Evolutionary conservation across 1,140 invertebrate genomes (phyloP).

Genomic region (Nebria ingens): DNA sequence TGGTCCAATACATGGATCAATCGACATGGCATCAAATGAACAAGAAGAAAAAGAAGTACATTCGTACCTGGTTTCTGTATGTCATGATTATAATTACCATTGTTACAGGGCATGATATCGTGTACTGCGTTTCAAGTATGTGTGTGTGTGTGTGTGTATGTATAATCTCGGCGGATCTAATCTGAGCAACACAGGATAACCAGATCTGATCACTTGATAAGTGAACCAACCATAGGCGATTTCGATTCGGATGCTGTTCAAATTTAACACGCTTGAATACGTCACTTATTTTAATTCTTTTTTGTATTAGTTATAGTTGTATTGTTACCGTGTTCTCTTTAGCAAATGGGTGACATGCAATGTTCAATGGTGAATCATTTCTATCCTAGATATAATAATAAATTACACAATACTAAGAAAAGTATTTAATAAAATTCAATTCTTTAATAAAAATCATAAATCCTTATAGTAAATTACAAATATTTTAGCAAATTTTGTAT

Average conservation of each 20-base stretch:
- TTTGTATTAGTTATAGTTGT: no score
- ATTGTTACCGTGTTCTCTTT: neutral
- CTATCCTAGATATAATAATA: no score
- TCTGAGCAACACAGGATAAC: slow-evolving; percentile 3
- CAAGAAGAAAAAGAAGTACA: neutral
- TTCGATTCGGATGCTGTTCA: slow-evolving; percentile 5
- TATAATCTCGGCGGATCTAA: neutral
- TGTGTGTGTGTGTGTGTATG: no score
- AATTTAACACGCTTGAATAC: slow-evolving; percentile 5
- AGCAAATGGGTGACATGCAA: no score
- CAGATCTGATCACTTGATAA: slow-evolving; percentile 2
- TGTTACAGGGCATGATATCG: slow-evolving; percentile 2
- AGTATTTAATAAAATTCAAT: no score
- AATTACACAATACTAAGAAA: no score
- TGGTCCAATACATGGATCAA: neutral
- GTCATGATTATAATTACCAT: slow-evolving; percentile 6
- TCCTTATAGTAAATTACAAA: no score
- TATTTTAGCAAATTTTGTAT: no score
- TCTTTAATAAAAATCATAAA: no score
- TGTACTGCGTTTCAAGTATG: no score
- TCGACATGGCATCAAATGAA: neutral
- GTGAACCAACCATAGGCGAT: neutral
- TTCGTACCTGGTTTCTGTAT: slow-evolving; percentile 2
- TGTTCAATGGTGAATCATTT: no score
- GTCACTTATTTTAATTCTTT: neutral